Evolutionary conservation across 2,888 invertebrate species (phyloP).

Genomic region (Antitype chi): DNA sequence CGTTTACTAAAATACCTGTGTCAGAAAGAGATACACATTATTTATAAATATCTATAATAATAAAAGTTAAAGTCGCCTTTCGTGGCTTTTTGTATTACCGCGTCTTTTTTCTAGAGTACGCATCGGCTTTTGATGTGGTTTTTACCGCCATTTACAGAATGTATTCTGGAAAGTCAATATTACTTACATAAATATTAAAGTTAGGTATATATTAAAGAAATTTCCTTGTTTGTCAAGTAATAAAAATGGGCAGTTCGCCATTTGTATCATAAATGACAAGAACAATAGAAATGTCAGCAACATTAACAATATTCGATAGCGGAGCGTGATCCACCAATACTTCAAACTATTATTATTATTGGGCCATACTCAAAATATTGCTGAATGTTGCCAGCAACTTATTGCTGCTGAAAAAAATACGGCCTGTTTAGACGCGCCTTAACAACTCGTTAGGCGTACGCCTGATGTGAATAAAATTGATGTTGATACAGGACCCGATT

Average conservation of each 20-base stretch:
- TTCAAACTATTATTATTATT: neutral
- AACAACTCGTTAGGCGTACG: conserved; percentile 62
- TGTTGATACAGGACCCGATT: conserved; percentile 66
- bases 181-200: too few relatives aligned
- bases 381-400: neutral
- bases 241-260: too few relatives aligned
- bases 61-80: too few relatives aligned
- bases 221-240: too few relatives aligned
- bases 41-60: too few relatives aligned
- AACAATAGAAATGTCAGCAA: neutral
- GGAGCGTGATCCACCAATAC: neutral
- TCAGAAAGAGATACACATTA: neutral
- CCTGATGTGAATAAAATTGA: conserved; percentile 74
- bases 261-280: neutral
- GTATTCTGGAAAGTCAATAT: too few relatives aligned
- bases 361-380: neutral
- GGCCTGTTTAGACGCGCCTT: conserved; percentile 8
- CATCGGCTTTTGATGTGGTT: too few relatives aligned
- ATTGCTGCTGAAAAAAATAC: neutral
- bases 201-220: too few relatives aligned
- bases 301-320: neutral
- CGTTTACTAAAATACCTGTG: too few relatives aligned
- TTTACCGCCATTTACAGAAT: too few relatives aligned
- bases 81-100: too few relatives aligned
- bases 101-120: too few relatives aligned